These are phyloP conservation scores for Anastrepha obliqua DNA, from an alignment of 1,140 invertebrate genomes.

Conservation along the genomic window DNA sequence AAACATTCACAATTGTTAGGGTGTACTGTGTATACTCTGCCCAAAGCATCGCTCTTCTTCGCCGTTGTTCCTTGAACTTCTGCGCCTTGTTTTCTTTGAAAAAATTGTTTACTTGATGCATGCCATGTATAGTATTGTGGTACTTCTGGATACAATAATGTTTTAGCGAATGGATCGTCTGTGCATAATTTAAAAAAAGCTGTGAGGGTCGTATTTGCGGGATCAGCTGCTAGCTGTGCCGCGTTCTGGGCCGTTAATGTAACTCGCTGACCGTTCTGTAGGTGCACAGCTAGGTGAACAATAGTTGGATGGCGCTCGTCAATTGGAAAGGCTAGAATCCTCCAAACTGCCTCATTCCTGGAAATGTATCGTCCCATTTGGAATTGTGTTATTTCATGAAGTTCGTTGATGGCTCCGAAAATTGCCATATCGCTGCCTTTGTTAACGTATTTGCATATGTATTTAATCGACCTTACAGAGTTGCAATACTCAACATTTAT, in stretches of 20 bases:
- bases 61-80: background rate
- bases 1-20: background rate
- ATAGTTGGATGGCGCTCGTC: background rate
- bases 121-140: background rate
- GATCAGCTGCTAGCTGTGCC: background rate
- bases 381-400: no score
- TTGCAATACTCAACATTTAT: no score
- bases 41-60: background rate
- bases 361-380: no score
- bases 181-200: background rate
- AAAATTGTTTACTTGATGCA: background rate
- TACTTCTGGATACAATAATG: background rate
- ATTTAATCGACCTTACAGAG: no score
- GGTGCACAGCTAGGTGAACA: background rate
- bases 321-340: background rate
- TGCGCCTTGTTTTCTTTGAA: background rate
- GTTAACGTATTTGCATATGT: no score
- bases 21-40: background rate
- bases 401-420: no score
- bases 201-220: background rate
- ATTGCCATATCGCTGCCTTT: no score
- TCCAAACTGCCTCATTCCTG: background rate
- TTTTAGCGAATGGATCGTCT: background rate
- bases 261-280: background rate
- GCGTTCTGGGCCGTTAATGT: background rate